Evolutionary conservation across 2,888 invertebrate genomes (phyloP), one percentile per base, ranked within the genome.

Genomic region (Ophion ellenae): DNA sequence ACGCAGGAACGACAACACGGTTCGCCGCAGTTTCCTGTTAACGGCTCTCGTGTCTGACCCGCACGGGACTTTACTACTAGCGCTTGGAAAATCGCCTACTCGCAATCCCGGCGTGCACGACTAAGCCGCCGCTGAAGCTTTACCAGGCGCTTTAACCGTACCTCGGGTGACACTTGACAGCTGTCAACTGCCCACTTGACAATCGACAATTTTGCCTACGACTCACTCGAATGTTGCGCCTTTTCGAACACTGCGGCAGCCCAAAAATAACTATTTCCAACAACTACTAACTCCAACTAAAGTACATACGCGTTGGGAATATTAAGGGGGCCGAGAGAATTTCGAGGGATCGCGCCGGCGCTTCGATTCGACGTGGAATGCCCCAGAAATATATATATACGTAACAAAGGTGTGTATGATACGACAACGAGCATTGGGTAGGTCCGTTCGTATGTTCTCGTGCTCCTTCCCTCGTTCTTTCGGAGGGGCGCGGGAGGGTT

Each of bases 381-480:
- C 40, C 36, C 32, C 4, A 67, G 66, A 76, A 67, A 67, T 59
- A 59, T 28, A 78, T 61, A 57, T 9, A 66, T 40, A 59, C n/a
- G 59, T 67, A 40, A 40, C 40, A 40, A 40, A 40, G 40, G 40
- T 40, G 40, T 40, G 40, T 40, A 40, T 40, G 40, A 32, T 74
- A 61, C 40, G 61, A 63, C 63, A 63, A 32, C 3, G 69, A 69
- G 80, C 63, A 85, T 85, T 77, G 80, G 83, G 79, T 80, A 77
- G 83, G 83, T 80, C 80, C 83, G 83, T 83, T 85, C 83, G 83
- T 80, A 73, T 61, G 71, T 73, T 45, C 77, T 84, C 66, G 83
- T 57, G n/a, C 57, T 17, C n/a, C 14, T 17, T 4, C 14, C 14
- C 57, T 5, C 57, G 24, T 20, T 71, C 83, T 76, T 81, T 81